phyloP scores from a whole-genome alignment of 2,888 invertebrate species.

The Therioaphis trifolii region DNA sequence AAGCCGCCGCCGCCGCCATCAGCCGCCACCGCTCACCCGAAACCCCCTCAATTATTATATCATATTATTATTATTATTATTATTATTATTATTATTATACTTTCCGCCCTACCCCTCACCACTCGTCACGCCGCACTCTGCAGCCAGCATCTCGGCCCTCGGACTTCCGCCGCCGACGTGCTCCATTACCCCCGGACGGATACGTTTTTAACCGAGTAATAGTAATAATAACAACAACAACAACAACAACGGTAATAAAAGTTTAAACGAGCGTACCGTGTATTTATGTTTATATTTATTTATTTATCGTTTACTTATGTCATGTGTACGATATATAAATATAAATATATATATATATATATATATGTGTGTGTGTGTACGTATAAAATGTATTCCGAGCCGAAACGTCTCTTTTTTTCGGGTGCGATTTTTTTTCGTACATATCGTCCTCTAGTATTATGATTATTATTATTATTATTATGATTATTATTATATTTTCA shows the following conservation, averaged over 20 bases:
- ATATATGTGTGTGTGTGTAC: too few species aligned
- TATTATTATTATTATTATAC: background rate
- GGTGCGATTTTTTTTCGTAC: slow-evolving; percentile 10
- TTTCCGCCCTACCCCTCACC: background rate
- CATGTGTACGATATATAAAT: too few species aligned
- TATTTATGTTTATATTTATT: background rate
- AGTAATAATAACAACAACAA: background rate
- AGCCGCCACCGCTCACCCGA: background rate
- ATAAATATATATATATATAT: too few species aligned
- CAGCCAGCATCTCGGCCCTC: background rate
- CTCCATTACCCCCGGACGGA: background rate
- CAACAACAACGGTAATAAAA: background rate
- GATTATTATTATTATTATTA: too few species aligned
- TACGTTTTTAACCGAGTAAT: background rate
- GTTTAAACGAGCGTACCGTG: background rate
- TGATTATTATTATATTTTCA: too few species aligned
- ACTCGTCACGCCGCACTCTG: background rate
- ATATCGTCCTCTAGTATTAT: background rate
- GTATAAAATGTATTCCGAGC: background rate
- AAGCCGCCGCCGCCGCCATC: background rate
- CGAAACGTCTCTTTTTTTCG: background rate
- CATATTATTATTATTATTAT: slow-evolving; percentile 24
- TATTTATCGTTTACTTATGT: too few species aligned
- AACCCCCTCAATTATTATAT: background rate
- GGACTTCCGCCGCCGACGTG: background rate